Evolutionary conservation across 2,888 invertebrate species (phyloP).

Genomic region (Orchestes rusci): DNA sequence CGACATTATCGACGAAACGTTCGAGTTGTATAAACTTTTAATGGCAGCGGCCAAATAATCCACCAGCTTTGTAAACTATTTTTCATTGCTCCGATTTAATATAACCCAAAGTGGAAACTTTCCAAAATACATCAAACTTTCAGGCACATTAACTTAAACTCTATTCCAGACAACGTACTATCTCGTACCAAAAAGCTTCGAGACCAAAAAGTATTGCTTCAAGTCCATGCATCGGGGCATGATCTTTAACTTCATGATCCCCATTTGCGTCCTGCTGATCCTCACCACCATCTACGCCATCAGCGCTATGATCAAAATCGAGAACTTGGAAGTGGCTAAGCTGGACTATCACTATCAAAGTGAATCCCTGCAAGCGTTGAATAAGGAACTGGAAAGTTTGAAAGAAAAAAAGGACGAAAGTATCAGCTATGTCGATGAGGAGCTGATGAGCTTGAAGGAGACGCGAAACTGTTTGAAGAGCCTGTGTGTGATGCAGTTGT

Average conservation of each 20-base stretch:
- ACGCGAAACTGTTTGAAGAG: conserved; percentile 54
- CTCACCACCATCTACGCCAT: conserved; percentile 56
- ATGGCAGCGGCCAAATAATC: no score
- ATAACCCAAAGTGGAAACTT: no score
- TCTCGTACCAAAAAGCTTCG: conserved; percentile 63
- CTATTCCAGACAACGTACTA: conserved; percentile 51
- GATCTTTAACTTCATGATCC: conserved; percentile 69
- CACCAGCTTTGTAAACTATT: no score
- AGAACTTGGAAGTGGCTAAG: conserved; percentile 41
- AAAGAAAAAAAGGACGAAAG: conserved; percentile 33
- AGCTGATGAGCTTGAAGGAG: conserved; percentile 47
- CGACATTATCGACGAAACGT: no score
- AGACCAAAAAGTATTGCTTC: conserved; percentile 68
- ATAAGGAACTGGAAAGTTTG: conserved; percentile 35
- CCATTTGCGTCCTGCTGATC: conserved; percentile 60
- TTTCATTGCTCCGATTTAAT: no score
- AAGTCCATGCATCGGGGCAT: conserved; percentile 71
- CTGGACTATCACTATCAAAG: conserved; percentile 40
- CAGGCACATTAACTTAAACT: no score
- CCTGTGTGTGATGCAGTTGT: conserved; percentile 59
- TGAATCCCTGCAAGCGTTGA: conserved; percentile 39
- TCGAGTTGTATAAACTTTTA: no score
- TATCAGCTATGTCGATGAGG: conserved; percentile 27
- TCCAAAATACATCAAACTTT: no score
- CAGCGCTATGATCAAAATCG: conserved; percentile 45